A percentile compares a stretch with the other conserved stretches of the same genome.
These are phyloP conservation scores for Eira barbara DNA, from an alignment of 2,113 vertebrate genomes.

Conservation along the genomic window DNA sequence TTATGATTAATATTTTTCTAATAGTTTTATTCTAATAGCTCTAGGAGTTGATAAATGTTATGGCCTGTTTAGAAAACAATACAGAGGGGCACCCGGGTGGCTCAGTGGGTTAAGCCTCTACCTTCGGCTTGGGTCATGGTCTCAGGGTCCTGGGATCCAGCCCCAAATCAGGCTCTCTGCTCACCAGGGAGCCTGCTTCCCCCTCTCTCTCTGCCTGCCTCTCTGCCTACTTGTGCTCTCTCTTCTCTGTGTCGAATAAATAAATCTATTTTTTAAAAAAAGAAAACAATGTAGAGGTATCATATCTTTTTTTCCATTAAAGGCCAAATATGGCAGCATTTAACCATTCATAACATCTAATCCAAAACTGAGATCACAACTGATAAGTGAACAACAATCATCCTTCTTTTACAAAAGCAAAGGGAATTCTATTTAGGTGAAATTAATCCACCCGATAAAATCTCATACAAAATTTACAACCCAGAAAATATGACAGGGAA, in stretches of 20 bases:
- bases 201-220: no score
- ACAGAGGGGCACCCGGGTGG: not conserved
- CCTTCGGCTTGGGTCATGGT: no score
- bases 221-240: no score
- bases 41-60: not conserved
- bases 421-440: slow-evolving; percentile 3
- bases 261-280: not conserved
- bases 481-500: not conserved
- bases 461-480: not conserved
- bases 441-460: slow-evolving; percentile 31
- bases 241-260: no score
- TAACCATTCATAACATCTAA: not conserved
- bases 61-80: not conserved
- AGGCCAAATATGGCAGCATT: not conserved
- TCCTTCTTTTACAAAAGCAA: not conserved
- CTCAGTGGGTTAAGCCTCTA: no score
- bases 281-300: not conserved
- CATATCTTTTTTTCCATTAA: slow-evolving; percentile 14
- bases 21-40: not conserved
- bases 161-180: no score
- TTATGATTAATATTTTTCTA: not conserved
- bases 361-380: not conserved
- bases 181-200: no score
- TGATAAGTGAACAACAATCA: not conserved
- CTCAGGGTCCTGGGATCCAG: no score